Evolutionary conservation across 2,113 vertebrate species (phyloP).

Genomic region (Tychaedon coryphoeus): DNA sequence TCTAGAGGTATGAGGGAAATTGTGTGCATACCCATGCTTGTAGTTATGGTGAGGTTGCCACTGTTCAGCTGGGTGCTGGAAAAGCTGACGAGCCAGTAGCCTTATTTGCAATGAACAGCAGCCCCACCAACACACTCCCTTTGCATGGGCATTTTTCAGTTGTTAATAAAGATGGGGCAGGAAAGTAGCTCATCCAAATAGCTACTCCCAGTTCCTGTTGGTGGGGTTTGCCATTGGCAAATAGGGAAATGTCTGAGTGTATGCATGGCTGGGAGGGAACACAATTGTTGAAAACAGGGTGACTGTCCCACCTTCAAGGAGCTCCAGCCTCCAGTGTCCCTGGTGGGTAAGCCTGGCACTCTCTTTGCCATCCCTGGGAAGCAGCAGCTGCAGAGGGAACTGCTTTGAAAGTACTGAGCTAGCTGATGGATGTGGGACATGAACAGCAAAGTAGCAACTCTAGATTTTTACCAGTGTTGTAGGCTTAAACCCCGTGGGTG

Average conservation of each 20-base stretch:
- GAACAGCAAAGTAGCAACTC: background rate
- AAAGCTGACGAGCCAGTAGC: background rate
- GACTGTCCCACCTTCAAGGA: background rate
- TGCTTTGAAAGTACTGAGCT: background rate
- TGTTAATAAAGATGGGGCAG: background rate
- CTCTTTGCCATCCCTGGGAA: background rate
- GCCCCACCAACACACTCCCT: background rate
- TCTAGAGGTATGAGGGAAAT: background rate
- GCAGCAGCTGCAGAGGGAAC: background rate
- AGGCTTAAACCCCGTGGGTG: background rate
- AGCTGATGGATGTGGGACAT: background rate
- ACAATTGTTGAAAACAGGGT: background rate
- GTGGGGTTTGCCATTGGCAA: background rate
- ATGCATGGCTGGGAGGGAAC: background rate
- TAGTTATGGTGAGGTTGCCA: background rate
- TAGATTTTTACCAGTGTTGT: background rate
- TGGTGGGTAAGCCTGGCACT: background rate
- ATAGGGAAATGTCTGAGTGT: background rate
- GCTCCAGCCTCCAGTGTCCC: background rate
- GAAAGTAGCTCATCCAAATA: background rate
- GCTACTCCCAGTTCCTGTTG: background rate
- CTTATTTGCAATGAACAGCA: background rate
- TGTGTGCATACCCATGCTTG: background rate
- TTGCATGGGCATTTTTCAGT: background rate
- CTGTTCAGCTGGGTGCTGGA: background rate